Evolutionary conservation across 2,888 invertebrate genomes (phyloP).

Genomic region (Meandrusa payeni): DNA sequence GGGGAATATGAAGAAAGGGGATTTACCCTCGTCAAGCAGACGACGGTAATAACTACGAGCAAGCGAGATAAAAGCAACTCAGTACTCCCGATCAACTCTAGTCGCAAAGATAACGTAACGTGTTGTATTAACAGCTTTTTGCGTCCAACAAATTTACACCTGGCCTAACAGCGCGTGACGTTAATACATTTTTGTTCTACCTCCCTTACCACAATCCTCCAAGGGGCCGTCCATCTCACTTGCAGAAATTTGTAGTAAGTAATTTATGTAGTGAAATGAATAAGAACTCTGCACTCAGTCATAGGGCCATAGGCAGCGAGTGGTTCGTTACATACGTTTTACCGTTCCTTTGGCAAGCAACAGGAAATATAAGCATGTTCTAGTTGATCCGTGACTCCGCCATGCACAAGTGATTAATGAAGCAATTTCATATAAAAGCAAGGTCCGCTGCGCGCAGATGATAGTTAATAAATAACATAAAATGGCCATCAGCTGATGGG

Average conservation of each 20-base stretch:
- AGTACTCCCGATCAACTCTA: slow-evolving; percentile 37
- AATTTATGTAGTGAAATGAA: too few relatives aligned
- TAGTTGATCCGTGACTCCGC: too few relatives aligned
- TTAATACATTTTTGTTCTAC: slow-evolving; percentile 4
- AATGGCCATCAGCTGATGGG: slow-evolving; percentile 23
- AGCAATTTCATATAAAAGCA: too few relatives aligned
- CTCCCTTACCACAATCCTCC: too few relatives aligned
- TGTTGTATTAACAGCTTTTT: slow-evolving; percentile 19
- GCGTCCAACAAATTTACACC: slow-evolving; percentile 10
- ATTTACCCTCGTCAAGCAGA: slow-evolving; percentile 72
- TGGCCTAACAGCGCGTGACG: slow-evolving; percentile 3
- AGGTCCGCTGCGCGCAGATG: slow-evolving; percentile 23
- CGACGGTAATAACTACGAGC: slow-evolving; percentile 66
- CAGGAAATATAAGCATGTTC: too few relatives aligned
- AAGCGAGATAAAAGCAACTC: slow-evolving; percentile 57
- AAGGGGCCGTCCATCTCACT: too few relatives aligned
- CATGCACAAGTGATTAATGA: too few relatives aligned
- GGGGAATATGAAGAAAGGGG: slow-evolving; percentile 69
- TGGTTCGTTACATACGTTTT: too few relatives aligned
- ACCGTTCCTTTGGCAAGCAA: too few relatives aligned
- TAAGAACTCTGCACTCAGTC: too few relatives aligned
- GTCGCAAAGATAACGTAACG: slow-evolving; percentile 33
- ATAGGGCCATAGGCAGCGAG: too few relatives aligned
- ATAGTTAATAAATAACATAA: slow-evolving; percentile 19
- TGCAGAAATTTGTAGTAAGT: too few relatives aligned